Base-by-base conservation (phyloP, 2,888 invertebrate genomes). In the Fragum sueziense region DNA sequence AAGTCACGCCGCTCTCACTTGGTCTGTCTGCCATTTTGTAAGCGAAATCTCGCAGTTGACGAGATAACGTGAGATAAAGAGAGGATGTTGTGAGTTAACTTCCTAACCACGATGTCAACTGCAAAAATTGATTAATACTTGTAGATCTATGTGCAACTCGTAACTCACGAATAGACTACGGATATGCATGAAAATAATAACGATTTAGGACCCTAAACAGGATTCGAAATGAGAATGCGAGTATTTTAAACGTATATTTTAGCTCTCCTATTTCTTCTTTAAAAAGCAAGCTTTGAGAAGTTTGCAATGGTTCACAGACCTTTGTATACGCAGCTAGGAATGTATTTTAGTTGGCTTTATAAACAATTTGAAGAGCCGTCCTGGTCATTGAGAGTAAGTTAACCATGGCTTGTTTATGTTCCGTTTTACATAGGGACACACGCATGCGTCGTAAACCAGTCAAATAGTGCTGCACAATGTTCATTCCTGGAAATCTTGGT, bases 1-100 rank as follows among this genome's bases (percentile, higher is more conserved):
- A 31, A 62, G 62, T 25, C 61, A 47, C 61, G 54, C n/a, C 54
- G 70, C 54, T 54, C 52, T 54, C 54, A 70, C 34, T 52, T 33
- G 22, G 20, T 34, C 70, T 70, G 70, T 70, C 70, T 70, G 54
- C 70, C 37, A 34, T 70, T 65, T 65, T 65, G 65, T 65, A 65
- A 65, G 34, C 25, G 41, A 65, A 41, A n/a, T 65, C 65, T 65
- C 65, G 65, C 25, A 3, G 41, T 37, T 37, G 22, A 17, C 25
- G 65, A 65, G 65, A 65, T 65, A 65, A 65, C 37, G 27, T 22
- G 34, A 41, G 65, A 65, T 65, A 65, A 65, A 2, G 27, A 65
- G 65, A 65, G 65, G 65, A 65, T 65, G 65, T 65, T 41, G 65
- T 9, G 41, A 41, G 1, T 65, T 65, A 25, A 33, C 61, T 31